Conservation (phyloP, 2,797 vertebrate species). For the Craterocephalus amniculus region DNA sequence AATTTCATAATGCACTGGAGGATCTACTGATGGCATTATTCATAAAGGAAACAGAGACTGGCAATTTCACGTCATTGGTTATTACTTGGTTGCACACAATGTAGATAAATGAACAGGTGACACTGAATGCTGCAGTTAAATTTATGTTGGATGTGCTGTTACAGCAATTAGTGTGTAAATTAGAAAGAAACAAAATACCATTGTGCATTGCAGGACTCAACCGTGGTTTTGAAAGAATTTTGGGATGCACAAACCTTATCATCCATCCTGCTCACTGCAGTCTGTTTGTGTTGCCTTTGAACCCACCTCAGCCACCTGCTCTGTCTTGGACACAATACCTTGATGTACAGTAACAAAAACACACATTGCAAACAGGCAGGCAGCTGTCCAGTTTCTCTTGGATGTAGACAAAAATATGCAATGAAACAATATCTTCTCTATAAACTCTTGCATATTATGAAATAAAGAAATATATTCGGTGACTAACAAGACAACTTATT, state of each 20-base stretch:
- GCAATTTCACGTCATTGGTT: slow-evolving; percentile 13
- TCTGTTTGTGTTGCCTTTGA: slow-evolving; percentile 1
- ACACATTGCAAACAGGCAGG: not conserved
- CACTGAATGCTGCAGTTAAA: not conserved
- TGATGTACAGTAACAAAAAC: slow-evolving; percentile 15
- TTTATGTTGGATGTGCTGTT: not conserved
- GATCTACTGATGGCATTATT: slow-evolving; percentile 15
- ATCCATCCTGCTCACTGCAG: not conserved
- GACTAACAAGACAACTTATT: not conserved
- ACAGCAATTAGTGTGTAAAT: slow-evolving; percentile 6
- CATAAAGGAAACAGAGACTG: slow-evolving; percentile 26
- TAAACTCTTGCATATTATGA: not conserved
- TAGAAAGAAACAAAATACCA: slow-evolving; percentile 4
- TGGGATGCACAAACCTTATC: not conserved
- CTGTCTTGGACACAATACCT: slow-evolving; percentile 3
- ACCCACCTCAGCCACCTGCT: slow-evolving; percentile 19
- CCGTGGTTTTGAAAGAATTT: not conserved
- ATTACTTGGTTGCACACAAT: not conserved
- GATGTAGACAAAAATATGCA: not conserved
- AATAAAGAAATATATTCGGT: not conserved
- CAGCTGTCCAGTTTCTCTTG: not conserved
- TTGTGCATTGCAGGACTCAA: slow-evolving; percentile 9
- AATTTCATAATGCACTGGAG: slow-evolving; percentile 17
- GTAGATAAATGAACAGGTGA: not conserved
- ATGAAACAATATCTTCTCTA: not conserved